Base-by-base conservation (phyloP, 1,140 invertebrate genomes). In the Stegodyphus mimosarum region DNA sequence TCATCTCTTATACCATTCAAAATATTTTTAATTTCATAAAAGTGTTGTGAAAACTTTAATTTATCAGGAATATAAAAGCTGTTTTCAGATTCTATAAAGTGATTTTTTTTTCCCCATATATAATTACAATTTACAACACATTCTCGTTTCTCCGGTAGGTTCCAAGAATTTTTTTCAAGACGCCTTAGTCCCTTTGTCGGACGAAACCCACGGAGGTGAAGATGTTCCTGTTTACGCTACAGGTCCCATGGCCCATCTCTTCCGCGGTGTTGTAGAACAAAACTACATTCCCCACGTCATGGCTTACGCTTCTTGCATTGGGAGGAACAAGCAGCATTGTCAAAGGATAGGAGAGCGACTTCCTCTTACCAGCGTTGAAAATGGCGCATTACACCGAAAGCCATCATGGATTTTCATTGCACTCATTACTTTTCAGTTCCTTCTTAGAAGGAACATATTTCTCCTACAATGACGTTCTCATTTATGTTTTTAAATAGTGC, bases 241-340 rank as follows among this genome's bases (percentile, higher is more conserved):
- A 7, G 97, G 97, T 80, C 96, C 97, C 5, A 94, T 94, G 91
- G 93, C 96, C 0, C 96, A 98, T 90, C 91, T 99, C 4, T 95
- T 98, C 88, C 94, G 96, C 88, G 94, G 94, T 53, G 94, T 97
- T 0, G 96, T 98, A 88, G 97, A 99, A 90, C 97, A 99, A 90
- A 95, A 94, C 89, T 97, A 96, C 89, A 94, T 98, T 2, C 94
- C 95, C 13, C 94, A 97, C 89, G 96, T 95, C 0, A 94, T 98
- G 75, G 94, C 93, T 0, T 92, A 91, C 76, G 90, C 91, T 10
- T 87, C 91, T 4, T 92, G 91, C 87, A 89, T 92, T 15, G 91
- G 90, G 0, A 49, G 83, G n/a, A 88, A 89, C 72, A 78, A 83
- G 70, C 49, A 88, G 6, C 78, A 87, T 49, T 87, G 86, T 49